phyloP scores from a whole-genome alignment of 2,113 vertebrate genomes.

The Natator depressus region DNA sequence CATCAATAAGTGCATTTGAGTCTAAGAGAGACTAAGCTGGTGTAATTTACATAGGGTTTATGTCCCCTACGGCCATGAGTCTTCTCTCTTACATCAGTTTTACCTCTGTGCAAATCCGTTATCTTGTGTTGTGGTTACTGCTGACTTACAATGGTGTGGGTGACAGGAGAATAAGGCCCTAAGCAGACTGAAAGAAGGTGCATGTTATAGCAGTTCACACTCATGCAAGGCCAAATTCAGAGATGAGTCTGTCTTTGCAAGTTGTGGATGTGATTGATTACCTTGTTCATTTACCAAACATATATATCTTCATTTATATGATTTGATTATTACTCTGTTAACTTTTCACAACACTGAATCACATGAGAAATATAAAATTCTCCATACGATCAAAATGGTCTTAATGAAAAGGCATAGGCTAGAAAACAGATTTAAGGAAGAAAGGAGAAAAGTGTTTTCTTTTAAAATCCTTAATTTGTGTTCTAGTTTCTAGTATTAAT shows the following conservation, averaged over 20 bases:
- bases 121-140: not conserved
- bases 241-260: not conserved
- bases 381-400: not conserved
- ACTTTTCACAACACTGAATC: not conserved
- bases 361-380: not conserved
- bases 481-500: constrained; percentile 23
- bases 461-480: not conserved
- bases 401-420: not conserved
- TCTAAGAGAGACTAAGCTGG: accelerated
- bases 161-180: not conserved
- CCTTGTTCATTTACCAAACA: not conserved
- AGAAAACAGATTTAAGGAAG: constrained; percentile 6
- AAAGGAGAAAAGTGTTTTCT: not conserved
- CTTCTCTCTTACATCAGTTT: not conserved
- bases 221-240: constrained; percentile 5
- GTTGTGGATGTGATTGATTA: not conserved
- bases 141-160: not conserved
- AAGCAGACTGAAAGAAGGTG: not conserved
- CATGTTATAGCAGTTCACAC: not conserved
- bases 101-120: not conserved
- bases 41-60: not conserved
- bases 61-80: not conserved
- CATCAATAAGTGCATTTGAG: not conserved
- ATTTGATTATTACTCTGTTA: not conserved
- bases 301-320: not conserved